These are phyloP conservation scores for Ethmia dodecea DNA, from an alignment of 2,888 invertebrate species.

Conservation along the genomic window DNA sequence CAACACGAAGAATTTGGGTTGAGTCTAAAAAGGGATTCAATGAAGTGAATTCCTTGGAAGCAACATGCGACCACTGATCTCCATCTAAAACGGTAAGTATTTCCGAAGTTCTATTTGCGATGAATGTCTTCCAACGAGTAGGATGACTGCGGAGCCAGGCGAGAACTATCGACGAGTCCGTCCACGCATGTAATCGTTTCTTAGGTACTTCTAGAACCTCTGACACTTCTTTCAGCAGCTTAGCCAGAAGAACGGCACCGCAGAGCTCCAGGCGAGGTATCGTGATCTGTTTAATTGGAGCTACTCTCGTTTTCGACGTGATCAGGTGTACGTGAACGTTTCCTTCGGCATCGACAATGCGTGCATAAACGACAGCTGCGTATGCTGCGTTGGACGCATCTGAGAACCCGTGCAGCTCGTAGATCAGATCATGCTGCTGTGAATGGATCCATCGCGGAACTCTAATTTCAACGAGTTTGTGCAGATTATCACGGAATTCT, in stretches of 20 bases:
- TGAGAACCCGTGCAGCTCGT: slow-evolving; percentile 10
- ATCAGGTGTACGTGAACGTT: background rate
- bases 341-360: background rate
- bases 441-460: slow-evolving; percentile 5
- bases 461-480: background rate
- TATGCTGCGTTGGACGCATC: slow-evolving; percentile 8
- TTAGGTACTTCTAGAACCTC: slow-evolving; percentile 2
- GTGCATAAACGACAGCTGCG: background rate
- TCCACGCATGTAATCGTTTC: slow-evolving; percentile 11
- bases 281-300: slow-evolving; percentile 15
- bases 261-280: slow-evolving; percentile 20
- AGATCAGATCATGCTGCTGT: background rate
- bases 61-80: slow-evolving; percentile 12
- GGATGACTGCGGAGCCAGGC: slow-evolving; percentile 14
- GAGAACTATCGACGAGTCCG: slow-evolving; percentile 15
- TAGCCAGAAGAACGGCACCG: slow-evolving; percentile 3
- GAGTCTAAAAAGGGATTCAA: slow-evolving; percentile 2
- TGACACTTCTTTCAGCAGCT: slow-evolving; percentile 9
- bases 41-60: slow-evolving; percentile 6
- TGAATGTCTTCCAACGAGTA: slow-evolving; percentile 12
- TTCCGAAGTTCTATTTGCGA: slow-evolving; percentile 15
- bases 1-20: background rate
- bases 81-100: slow-evolving; percentile 10
- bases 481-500: slow-evolving; percentile 12
- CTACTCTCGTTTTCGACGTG: slow-evolving; percentile 19